phyloP scores from a whole-genome alignment of 1,140 invertebrate species.

The Augochlora pura region DNA sequence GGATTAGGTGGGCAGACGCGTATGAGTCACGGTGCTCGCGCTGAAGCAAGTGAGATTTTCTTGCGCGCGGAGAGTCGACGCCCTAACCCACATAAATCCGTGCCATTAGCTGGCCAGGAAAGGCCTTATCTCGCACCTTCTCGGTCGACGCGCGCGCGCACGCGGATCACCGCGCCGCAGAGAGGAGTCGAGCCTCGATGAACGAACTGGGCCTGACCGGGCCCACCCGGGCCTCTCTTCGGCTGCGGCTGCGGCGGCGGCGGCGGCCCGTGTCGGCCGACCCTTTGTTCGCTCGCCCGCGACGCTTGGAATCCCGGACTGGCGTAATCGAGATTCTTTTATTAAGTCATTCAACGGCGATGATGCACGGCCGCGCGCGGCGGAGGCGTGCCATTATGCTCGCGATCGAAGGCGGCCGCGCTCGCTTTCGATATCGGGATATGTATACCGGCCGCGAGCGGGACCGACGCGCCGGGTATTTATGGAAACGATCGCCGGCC shows the following conservation, averaged over 20 bases:
- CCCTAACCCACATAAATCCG: constrained; percentile 70
- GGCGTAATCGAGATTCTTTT: constrained; percentile 65
- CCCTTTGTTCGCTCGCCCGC: constrained; percentile 61
- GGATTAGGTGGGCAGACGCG: constrained; percentile 69
- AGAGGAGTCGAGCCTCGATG: too few species aligned
- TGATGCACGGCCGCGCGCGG: constrained; percentile 54
- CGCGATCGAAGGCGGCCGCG: constrained; percentile 49
- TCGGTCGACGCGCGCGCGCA: not conserved
- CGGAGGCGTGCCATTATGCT: constrained; percentile 40
- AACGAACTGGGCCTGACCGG: too few species aligned
- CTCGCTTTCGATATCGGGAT: constrained; percentile 45
- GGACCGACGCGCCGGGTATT: not conserved
- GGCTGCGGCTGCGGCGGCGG: constrained; percentile 40
- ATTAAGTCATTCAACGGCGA: constrained; percentile 62
- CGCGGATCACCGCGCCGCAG: constrained; percentile 34
- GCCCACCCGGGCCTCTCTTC: not conserved
- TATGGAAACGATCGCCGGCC: not conserved
- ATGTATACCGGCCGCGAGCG: constrained; percentile 20
- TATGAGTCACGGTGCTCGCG: constrained; percentile 61
- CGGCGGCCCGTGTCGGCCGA: constrained; percentile 25
- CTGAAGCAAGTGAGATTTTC: constrained; percentile 62
- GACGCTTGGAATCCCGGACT: constrained; percentile 57
- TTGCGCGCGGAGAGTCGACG: constrained; percentile 62
- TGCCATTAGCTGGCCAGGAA: constrained; percentile 62
- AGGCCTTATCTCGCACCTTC: constrained; percentile 58